Percentiles rank a stretch among this genome's conserved stretches.
These are phyloP conservation scores for Aspiorhynchus laticeps DNA, from an alignment of 2,113 vertebrate genomes.

Conservation along the genomic window DNA sequence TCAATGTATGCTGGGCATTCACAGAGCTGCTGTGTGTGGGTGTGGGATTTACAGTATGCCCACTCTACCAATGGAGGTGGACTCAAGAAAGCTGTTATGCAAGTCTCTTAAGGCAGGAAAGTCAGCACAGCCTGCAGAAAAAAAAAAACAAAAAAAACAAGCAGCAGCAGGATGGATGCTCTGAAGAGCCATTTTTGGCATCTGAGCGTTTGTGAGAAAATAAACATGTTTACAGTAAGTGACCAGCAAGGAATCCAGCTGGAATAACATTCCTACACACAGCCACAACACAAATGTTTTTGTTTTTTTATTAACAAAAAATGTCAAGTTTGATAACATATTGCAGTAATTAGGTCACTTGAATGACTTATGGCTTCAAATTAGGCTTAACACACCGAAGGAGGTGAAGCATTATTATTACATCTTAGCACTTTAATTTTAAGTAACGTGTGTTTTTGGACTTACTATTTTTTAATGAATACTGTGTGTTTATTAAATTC, in stretches of 20 bases:
- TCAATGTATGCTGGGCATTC: constrained; percentile 25
- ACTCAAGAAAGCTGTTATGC: constrained; percentile 36
- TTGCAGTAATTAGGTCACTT: constrained; percentile 12
- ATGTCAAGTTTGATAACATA: background rate
- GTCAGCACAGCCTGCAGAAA: background rate
- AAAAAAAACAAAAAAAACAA: no score
- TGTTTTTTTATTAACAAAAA: background rate
- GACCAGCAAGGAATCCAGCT: background rate
- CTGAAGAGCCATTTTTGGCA: constrained; percentile 22
- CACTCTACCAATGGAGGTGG: constrained; percentile 9
- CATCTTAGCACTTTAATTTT: constrained; percentile 2
- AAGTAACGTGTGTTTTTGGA: background rate
- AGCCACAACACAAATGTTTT: background rate
- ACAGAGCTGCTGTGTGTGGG: constrained; percentile 36
- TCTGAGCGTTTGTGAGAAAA: constrained; percentile 15
- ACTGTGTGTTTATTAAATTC: no score
- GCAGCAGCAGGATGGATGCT: background rate
- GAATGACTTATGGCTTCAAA: background rate
- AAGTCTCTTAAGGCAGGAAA: constrained; percentile 46
- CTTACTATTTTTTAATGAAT: no score
- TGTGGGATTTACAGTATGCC: constrained; percentile 15
- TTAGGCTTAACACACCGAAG: background rate
- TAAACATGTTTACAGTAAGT: constrained; percentile 4
- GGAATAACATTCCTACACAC: constrained; percentile 28
- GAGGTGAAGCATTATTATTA: background rate